phyloP scores from a whole-genome alignment of 2,797 vertebrate genomes.

The Macrochelys suwanniensis region DNA sequence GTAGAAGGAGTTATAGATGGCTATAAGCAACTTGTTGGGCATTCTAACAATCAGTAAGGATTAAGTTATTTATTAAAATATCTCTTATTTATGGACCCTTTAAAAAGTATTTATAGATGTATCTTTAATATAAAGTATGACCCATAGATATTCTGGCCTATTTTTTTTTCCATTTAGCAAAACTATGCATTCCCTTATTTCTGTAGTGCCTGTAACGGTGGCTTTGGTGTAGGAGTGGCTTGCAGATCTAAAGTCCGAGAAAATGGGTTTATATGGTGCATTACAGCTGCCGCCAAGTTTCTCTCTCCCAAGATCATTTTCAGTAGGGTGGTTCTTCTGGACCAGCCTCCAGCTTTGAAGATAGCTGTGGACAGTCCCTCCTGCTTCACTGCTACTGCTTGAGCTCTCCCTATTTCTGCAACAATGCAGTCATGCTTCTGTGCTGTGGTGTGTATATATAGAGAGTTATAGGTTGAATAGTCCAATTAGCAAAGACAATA shows the following conservation, averaged over 20 bases:
- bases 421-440: neutral
- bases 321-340: neutral
- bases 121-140: neutral
- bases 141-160: neutral
- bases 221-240: neutral
- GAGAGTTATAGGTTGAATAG: neutral
- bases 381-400: neutral
- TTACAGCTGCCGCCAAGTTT: neutral
- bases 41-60: neutral
- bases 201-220: neutral
- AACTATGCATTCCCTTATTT: neutral
- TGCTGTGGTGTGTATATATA: neutral
- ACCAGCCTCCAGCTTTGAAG: neutral
- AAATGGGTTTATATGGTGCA: neutral
- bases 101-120: neutral
- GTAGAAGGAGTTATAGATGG: neutral
- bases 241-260: neutral
- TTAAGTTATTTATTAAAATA: neutral
- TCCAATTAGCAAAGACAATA: neutral
- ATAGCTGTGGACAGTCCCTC: neutral
- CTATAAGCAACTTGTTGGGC: neutral
- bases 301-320: neutral
- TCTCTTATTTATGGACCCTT: neutral
- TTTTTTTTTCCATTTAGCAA: neutral
- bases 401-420: neutral